Conservation (phyloP, 2,888 invertebrate species). For the Holacanthella duospinosa region DNA sequence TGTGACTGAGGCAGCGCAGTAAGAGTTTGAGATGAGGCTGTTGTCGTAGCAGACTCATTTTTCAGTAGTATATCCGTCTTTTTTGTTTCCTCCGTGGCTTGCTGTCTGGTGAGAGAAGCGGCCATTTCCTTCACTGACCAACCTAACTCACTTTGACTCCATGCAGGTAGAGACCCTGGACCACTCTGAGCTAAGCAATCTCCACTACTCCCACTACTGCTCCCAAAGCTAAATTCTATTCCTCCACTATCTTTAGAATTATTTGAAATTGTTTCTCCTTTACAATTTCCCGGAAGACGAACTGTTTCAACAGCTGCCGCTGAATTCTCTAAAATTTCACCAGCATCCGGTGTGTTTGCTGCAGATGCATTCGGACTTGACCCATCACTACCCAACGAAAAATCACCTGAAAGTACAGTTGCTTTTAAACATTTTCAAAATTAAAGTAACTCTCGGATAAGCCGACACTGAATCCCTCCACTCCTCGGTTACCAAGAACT, state of each 20-base stretch:
- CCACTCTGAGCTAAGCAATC: slow-evolving; percentile 5
- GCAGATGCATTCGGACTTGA: slow-evolving; percentile 52
- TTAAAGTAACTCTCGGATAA: background rate
- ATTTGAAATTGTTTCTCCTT: background rate
- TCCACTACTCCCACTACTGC: slow-evolving; percentile 11
- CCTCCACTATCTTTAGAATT: slow-evolving; percentile 36
- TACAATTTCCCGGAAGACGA: background rate
- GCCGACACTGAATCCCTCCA: no score
- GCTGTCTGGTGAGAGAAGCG: slow-evolving; percentile 42
- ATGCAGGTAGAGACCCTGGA: slow-evolving; percentile 30
- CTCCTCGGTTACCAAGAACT: no score
- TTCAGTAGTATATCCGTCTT: slow-evolving; percentile 33
- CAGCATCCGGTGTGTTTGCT: slow-evolving; percentile 55
- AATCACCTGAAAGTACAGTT: slow-evolving; percentile 49
- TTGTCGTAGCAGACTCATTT: no score
- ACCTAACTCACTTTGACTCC: slow-evolving; percentile 42
- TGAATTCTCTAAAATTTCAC: slow-evolving; percentile 51
- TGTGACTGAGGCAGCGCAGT: no score
- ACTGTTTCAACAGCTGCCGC: slow-evolving; percentile 16
- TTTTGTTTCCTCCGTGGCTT: slow-evolving; percentile 23
- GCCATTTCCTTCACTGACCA: slow-evolving; percentile 47
- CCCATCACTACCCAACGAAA: slow-evolving; percentile 50
- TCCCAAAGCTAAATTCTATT: slow-evolving; percentile 22
- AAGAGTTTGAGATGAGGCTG: no score
- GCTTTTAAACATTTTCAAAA: no score